Conservation (phyloP, 1,140 invertebrate genomes). For the Dreissena rostriformis region DNA sequence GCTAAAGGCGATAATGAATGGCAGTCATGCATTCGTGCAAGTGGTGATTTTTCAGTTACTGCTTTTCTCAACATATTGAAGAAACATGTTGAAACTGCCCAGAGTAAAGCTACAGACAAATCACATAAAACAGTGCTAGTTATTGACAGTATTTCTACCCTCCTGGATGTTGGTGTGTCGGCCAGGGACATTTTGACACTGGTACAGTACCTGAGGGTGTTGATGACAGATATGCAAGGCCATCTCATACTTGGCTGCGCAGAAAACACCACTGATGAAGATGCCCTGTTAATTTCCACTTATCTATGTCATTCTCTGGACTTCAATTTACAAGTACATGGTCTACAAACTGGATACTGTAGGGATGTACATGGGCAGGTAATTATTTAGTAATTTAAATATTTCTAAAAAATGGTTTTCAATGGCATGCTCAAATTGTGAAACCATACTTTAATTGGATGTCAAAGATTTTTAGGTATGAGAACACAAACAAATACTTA, state of each 20-base stretch:
- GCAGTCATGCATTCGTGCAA: neutral
- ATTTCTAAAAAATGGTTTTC: neutral
- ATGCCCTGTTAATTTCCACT: slow-evolving; percentile 50
- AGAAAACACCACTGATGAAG: slow-evolving; percentile 57
- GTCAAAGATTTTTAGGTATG: neutral
- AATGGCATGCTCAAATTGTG: neutral
- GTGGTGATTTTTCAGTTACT: neutral
- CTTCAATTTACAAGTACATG: slow-evolving; percentile 56
- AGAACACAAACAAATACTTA: neutral
- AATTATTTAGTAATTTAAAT: slow-evolving; percentile 4
- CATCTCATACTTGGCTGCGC: slow-evolving; percentile 52
- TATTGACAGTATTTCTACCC: slow-evolving; percentile 65
- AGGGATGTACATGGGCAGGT: slow-evolving; percentile 75
- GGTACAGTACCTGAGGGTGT: slow-evolving; percentile 50
- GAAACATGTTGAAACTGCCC: neutral
- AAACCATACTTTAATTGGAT: neutral
- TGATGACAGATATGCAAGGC: slow-evolving; percentile 36
- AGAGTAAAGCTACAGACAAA: neutral
- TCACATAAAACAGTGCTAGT: slow-evolving; percentile 53
- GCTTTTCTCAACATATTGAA: neutral
- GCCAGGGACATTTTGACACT: slow-evolving; percentile 48
- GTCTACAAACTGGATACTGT: slow-evolving; percentile 69
- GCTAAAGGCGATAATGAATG: slow-evolving; percentile 14
- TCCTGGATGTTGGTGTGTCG: slow-evolving; percentile 61
- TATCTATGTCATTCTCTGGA: slow-evolving; percentile 54